Evolutionary conservation across 1,140 invertebrate species (phyloP).

Genomic region (Laupala kohalensis): DNA sequence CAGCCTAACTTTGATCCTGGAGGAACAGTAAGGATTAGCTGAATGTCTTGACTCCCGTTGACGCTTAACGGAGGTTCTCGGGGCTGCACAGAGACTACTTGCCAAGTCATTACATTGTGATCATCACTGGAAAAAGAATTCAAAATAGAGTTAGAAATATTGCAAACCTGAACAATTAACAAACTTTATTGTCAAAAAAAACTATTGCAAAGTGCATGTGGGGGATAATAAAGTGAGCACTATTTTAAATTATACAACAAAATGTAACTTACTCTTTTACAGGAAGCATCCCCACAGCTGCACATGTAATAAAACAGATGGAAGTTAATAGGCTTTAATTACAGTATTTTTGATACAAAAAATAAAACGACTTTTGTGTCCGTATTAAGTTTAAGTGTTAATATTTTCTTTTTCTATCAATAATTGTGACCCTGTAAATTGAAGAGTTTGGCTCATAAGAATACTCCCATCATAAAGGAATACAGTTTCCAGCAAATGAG

Average conservation of each 20-base stretch:
- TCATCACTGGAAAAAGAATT: conserved; percentile 16
- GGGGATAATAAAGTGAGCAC: too few species aligned
- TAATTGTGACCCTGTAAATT: too few species aligned
- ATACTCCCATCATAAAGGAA: too few species aligned
- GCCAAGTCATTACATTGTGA: conserved; percentile 21
- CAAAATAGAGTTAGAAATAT: conserved; percentile 22
- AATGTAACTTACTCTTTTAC: conserved; percentile 12
- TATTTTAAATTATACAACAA: background rate
- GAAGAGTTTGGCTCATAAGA: too few species aligned
- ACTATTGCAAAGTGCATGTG: too few species aligned
- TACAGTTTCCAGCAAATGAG: too few species aligned
- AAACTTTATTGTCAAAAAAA: background rate
- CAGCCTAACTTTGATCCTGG: conserved; percentile 51
- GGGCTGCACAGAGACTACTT: background rate
- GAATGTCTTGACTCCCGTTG: conserved; percentile 3
- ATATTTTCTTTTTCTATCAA: too few species aligned
- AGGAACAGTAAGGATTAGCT: conserved; percentile 37
- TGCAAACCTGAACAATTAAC: too few species aligned
- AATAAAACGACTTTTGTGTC: too few species aligned
- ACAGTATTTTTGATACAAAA: too few species aligned
- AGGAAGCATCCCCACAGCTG: conserved; percentile 14
- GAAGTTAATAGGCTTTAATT: too few species aligned
- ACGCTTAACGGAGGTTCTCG: background rate
- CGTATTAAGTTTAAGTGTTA: too few species aligned
- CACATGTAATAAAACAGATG: conserved; percentile 2